Evolutionary conservation across 2,888 invertebrate species (phyloP).

Genomic region (Phymatocera aterrima): DNA sequence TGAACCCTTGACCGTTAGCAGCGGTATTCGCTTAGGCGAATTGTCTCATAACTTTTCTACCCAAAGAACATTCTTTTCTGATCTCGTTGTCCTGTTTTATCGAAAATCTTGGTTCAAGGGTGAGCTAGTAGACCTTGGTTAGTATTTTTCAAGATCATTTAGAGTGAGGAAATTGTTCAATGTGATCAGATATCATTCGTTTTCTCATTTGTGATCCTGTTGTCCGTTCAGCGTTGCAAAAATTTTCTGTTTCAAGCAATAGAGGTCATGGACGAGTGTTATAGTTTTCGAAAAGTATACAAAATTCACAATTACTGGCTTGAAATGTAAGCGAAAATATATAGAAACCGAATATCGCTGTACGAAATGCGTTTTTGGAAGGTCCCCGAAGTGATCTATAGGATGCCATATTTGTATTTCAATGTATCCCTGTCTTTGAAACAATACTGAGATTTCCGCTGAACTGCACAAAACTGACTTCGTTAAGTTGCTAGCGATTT

Average conservation of each 20-base stretch:
- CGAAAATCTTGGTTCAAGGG: background rate
- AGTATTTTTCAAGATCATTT: too few species aligned
- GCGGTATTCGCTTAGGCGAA: slow-evolving; percentile 17
- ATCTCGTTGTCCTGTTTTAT: background rate
- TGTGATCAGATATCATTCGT: too few species aligned
- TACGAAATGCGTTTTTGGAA: background rate
- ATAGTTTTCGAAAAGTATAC: too few species aligned
- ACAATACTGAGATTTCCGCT: background rate
- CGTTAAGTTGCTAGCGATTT: too few species aligned
- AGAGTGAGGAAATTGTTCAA: too few species aligned
- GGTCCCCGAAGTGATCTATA: background rate
- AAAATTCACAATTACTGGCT: too few species aligned
- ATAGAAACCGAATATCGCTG: background rate
- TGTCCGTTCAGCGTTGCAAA: too few species aligned
- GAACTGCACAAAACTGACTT: background rate
- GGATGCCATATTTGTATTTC: background rate
- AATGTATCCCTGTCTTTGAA: background rate
- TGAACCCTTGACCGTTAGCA: slow-evolving; percentile 1
- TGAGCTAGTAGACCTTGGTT: too few species aligned
- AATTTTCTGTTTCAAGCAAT: too few species aligned
- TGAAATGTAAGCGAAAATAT: too few species aligned
- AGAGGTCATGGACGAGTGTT: too few species aligned
- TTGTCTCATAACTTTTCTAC: background rate
- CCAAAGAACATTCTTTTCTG: background rate
- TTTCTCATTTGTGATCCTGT: too few species aligned